phyloP scores from a whole-genome alignment of 2,797 vertebrate genomes.

The Pelobates cultripes region DNA sequence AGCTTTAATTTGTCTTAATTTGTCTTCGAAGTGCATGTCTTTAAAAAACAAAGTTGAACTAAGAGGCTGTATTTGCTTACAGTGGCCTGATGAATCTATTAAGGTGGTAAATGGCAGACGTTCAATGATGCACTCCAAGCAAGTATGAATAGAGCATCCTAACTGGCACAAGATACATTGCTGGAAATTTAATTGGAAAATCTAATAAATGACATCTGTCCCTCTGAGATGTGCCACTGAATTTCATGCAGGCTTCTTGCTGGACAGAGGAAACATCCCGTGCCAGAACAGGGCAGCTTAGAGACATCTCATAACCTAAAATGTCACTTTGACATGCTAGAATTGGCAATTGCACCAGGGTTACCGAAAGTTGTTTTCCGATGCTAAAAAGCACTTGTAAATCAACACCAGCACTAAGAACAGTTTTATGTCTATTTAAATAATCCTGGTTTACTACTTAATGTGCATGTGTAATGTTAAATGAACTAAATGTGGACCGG shows the following conservation, averaged over 20 bases:
- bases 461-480: conserved; percentile 33
- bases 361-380: conserved; percentile 44
- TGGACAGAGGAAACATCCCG: conserved; percentile 27
- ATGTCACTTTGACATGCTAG: conserved; percentile 52
- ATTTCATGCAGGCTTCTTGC: conserved; percentile 46
- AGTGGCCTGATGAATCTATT: conserved; percentile 26
- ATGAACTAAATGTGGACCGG: conserved; percentile 24
- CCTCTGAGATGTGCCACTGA: conserved; percentile 50
- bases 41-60: conserved; percentile 18
- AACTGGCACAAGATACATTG: conserved; percentile 31
- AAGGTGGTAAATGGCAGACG: conserved; percentile 7
- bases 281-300: conserved; percentile 37
- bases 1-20: neutral
- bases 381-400: conserved; percentile 38
- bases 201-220: conserved; percentile 52
- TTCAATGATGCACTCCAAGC: conserved; percentile 12
- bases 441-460: conserved; percentile 54
- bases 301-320: conserved; percentile 48
- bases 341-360: conserved; percentile 44
- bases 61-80: conserved; percentile 17
- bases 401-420: conserved; percentile 50
- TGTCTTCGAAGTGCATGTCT: neutral
- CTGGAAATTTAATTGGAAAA: conserved; percentile 54
- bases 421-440: conserved; percentile 50
- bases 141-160: conserved; percentile 32